Evolutionary conservation across 2,888 invertebrate species (phyloP).

Genomic region (Rotaria magnacalcarata): DNA sequence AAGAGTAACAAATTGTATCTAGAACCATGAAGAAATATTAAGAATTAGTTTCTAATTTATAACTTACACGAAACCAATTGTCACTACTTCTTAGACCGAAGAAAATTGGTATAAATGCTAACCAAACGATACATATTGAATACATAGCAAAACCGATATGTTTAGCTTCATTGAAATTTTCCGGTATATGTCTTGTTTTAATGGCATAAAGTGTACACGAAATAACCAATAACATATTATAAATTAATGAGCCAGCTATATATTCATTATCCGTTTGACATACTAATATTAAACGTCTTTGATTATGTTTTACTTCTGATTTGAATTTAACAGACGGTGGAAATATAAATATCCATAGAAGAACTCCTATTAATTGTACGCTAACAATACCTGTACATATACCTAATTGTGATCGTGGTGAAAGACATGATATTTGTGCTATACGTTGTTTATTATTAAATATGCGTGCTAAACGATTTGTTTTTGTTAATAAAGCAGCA

Average conservation of each 20-base stretch:
- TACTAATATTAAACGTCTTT: constrained; percentile 65
- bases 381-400: constrained; percentile 67
- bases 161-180: constrained; percentile 69
- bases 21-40: constrained; percentile 49
- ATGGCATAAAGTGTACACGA: constrained; percentile 68
- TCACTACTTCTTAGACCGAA: constrained; percentile 52
- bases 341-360: constrained; percentile 48
- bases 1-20: constrained; percentile 71
- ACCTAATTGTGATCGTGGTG: constrained; percentile 71
- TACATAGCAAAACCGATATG: constrained; percentile 71
- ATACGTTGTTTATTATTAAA: constrained; percentile 65
- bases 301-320: constrained; percentile 48
- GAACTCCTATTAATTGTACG: constrained; percentile 64
- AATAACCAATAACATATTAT: constrained; percentile 67
- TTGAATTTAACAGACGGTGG: constrained; percentile 37
- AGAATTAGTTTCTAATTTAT: too few relatives aligned
- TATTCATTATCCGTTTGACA: constrained; percentile 68
- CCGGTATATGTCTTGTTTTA: constrained; percentile 68
- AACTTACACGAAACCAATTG: constrained; percentile 39
- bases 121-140: constrained; percentile 69
- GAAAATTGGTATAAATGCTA: constrained; percentile 62
- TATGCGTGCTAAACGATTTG: constrained; percentile 71
- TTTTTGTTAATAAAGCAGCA: constrained; percentile 67
- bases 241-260: constrained; percentile 67
- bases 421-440: constrained; percentile 71